These are phyloP conservation scores for Macrotis lagotis DNA, from an alignment of 2,113 vertebrate species.

Conservation along the genomic window DNA sequence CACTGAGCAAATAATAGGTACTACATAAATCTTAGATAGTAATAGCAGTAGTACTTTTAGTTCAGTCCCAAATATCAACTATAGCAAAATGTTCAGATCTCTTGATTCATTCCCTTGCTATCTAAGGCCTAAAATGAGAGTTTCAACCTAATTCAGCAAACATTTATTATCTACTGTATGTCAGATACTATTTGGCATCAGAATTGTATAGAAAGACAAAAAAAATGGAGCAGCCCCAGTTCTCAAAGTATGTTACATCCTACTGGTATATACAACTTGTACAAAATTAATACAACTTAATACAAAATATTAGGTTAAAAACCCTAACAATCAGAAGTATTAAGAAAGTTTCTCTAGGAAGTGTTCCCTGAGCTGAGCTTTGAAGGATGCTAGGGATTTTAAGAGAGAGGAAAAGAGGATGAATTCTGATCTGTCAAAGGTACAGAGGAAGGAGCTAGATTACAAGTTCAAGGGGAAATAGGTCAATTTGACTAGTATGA, in stretches of 20 bases:
- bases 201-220: too few species aligned
- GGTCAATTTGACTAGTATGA: neutral
- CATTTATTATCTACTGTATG: too few species aligned
- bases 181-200: too few species aligned
- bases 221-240: too few species aligned
- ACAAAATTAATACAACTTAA: neutral
- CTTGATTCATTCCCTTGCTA: slow-evolving; percentile 22
- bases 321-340: too few species aligned
- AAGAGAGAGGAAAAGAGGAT: neutral
- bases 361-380: neutral
- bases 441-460: neutral
- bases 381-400: neutral
- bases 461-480: neutral
- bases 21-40: too few species aligned
- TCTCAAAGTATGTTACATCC: too few species aligned
- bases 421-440: neutral
- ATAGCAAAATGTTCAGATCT: too few species aligned
- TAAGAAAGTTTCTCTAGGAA: neutral
- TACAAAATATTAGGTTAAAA: neutral
- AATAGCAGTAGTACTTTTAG: too few species aligned
- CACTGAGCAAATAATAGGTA: too few species aligned
- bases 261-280: neutral
- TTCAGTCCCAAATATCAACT: too few species aligned
- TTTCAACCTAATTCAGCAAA: neutral
- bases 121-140: slow-evolving; percentile 3